Conservation (phyloP, 2,797 vertebrate species). For the Trachops cirrhosus region DNA sequence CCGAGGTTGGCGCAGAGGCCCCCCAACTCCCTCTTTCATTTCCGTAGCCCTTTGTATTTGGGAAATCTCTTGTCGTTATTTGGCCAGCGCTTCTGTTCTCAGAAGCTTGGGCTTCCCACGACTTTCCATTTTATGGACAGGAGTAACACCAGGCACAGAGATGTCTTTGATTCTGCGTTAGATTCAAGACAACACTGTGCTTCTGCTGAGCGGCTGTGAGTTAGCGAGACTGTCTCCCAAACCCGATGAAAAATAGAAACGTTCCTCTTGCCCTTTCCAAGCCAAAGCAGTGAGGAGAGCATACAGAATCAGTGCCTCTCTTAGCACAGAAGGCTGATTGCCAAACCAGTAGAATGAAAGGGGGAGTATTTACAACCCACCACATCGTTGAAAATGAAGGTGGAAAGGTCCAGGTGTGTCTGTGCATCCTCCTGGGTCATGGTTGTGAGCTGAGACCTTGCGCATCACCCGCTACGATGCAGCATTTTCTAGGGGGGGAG, state of each 20-base stretch:
- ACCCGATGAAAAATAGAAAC: not conserved
- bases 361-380: not conserved
- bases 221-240: not conserved
- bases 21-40: not conserved
- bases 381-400: not conserved
- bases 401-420: not conserved
- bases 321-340: not conserved
- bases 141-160: not conserved
- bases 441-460: not conserved
- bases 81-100: not conserved
- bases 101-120: not conserved
- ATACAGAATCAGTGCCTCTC: not conserved
- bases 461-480: not conserved
- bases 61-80: not conserved
- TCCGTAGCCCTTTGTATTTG: not conserved
- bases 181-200: not conserved
- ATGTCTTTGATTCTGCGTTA: not conserved
- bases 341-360: not conserved
- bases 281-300: not conserved
- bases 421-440: not conserved
- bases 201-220: not conserved
- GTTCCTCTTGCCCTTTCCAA: not conserved
- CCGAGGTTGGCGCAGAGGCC: not conserved
- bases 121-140: not conserved
- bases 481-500: not conserved